These are phyloP conservation scores for Microctenopoma lineatum DNA, from an alignment of 2,797 vertebrate species.

Conservation along the genomic window DNA sequence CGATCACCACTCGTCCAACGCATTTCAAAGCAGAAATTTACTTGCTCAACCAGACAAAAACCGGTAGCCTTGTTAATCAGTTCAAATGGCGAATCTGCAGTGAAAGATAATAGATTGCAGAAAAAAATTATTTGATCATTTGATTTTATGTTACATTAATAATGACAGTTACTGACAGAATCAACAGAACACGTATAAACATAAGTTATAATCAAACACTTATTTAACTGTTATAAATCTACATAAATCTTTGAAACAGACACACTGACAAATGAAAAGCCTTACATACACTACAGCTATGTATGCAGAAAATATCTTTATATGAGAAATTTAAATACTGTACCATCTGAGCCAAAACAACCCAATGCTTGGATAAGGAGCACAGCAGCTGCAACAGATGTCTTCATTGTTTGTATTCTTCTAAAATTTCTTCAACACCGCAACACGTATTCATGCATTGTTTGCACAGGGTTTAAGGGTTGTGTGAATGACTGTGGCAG, in stretches of 20 bases:
- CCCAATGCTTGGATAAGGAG: conserved; percentile 55
- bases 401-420: conserved; percentile 53
- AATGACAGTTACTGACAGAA: background rate
- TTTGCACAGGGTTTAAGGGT: background rate
- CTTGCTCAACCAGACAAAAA: conserved; percentile 47
- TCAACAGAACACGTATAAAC: background rate
- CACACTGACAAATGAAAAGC: background rate
- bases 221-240: background rate
- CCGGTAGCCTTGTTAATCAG: conserved; percentile 51
- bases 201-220: background rate
- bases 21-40: conserved; percentile 53
- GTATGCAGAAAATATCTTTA: background rate
- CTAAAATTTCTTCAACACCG: background rate
- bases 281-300: background rate
- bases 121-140: background rate
- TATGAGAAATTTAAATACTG: conserved; percentile 30
- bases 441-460: conserved; percentile 6
- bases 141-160: background rate
- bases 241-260: background rate
- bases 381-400: conserved; percentile 32
- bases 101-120: background rate
- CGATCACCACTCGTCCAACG: conserved; percentile 89
- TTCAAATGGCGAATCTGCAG: conserved; percentile 61
- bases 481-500: conserved; percentile 11
- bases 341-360: conserved; percentile 61